Conservation (phyloP, 2,113 vertebrate genomes). For the Dasyurus viverrinus region DNA sequence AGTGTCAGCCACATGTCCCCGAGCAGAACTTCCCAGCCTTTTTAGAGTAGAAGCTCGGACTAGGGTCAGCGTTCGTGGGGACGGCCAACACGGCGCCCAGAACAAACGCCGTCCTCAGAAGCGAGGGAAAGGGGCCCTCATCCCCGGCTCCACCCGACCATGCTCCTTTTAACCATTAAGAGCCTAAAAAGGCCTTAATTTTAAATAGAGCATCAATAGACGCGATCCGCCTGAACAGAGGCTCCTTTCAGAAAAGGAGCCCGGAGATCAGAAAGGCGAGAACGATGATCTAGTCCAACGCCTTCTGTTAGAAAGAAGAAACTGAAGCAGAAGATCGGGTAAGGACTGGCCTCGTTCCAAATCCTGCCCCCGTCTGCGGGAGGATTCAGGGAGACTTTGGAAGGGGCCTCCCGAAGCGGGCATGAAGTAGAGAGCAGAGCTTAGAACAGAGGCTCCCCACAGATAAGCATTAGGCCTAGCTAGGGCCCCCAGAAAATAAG, state of each 20-base stretch:
- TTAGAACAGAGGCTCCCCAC: not conserved
- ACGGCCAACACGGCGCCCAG: no score
- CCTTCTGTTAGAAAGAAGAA: not conserved
- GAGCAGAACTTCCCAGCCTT: no score
- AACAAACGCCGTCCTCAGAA: not conserved
- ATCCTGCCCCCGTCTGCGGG: not conserved
- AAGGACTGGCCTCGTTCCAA: not conserved
- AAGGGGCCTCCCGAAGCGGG: not conserved
- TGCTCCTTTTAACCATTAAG: no score
- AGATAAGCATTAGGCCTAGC: not conserved
- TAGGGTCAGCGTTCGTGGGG: no score
- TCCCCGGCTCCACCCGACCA: no score
- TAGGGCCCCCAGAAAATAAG: not conserved
- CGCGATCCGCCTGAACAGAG: not conserved
- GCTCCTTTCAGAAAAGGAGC: not conserved
- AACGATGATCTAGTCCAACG: not conserved
- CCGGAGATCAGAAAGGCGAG: not conserved
- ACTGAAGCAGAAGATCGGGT: not conserved
- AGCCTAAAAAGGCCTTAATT: no score
- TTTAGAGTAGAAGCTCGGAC: no score
- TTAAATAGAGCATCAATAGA: not conserved
- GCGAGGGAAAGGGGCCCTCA: not conserved
- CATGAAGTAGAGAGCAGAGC: rapidly evolving
- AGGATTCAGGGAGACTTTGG: not conserved
- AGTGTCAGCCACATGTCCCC: no score